Evolutionary conservation across 1,140 invertebrate species (phyloP), one percentile per base, ranked within the genome.

Genomic region (Trigoniulus corallinus): DNA sequence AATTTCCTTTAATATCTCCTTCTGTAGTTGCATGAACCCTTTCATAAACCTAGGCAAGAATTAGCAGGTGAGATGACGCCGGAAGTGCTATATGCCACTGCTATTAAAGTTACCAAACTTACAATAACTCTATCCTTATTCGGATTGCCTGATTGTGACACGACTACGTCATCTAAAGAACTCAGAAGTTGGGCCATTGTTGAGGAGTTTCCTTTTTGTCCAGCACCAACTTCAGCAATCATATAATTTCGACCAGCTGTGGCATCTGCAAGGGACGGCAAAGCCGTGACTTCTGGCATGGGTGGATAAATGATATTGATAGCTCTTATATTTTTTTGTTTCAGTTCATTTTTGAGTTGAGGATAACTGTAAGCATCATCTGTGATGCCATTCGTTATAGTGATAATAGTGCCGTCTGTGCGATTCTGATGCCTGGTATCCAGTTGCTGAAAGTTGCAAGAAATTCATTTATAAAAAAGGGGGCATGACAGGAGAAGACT

Each of bases 141-240:
- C 7, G 42, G 42, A 44, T 44, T 24, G 7, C 42, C 18, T 12
- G 18, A 44, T 44, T 44, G 4, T 20, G 42, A 7, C 42, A 24
- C 42, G 4, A 44, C 42, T 10, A 24, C 12, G 12, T 44, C 42
- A 20, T 24, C 24, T 7, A 44, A 44, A 7, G 42, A 7, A 20
- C 12, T 21, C 7, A 24, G 18, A 24, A 44, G 42, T 24, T 44
- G 42, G 18, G 42, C 42, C 12, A 24, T 7, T 7, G 42, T 44
- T 7, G 42, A 44, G 18, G 42, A 44, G 18, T 44, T 44, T 20
- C 42, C 42, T 24, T 24, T 20, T 44, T 44, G 4, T 7, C 42
- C 42, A 24, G 42, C 42, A 44, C 42, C 42, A 21, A 44, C 21
- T 44, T 44, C 42, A 20, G 42, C 42, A 20, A 44, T 24, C 42